These are phyloP conservation scores for Rhagoletis pomonella DNA, from an alignment of 1,140 invertebrate species.

Conservation along the genomic window DNA sequence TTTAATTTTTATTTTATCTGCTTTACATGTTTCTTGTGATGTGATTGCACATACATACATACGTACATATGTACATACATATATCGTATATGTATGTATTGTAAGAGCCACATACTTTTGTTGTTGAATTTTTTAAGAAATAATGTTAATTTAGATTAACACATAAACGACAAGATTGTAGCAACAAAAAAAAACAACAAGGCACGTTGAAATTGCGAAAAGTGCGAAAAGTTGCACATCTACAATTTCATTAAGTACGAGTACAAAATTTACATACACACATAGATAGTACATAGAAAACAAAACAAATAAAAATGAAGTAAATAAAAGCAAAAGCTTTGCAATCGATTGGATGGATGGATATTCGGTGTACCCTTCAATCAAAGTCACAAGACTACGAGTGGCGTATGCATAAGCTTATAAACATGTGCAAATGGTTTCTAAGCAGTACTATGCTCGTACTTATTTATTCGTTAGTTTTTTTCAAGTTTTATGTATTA, in stretches of 20 bases:
- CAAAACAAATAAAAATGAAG: not conserved
- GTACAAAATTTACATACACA: not conserved
- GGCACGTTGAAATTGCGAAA: slow-evolving; percentile 7
- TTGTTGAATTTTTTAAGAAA: not conserved
- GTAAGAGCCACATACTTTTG: no score
- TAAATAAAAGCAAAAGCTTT: not conserved
- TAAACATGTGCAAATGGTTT: no score
- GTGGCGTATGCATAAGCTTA: no score
- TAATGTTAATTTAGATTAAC: slow-evolving; percentile 37
- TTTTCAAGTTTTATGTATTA: no score
- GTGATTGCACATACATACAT: not conserved
- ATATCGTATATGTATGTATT: not conserved
- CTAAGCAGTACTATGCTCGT: no score
- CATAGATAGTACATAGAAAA: no score
- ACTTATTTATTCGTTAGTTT: no score
- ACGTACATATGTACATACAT: not conserved
- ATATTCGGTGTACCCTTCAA: slow-evolving; percentile 14
- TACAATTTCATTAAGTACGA: slow-evolving; percentile 8
- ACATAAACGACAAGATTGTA: not conserved
- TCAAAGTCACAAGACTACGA: slow-evolving; percentile 39
- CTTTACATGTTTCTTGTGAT: slow-evolving; percentile 5
- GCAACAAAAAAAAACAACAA: not conserved
- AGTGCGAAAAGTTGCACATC: slow-evolving; percentile 40
- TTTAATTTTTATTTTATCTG: not conserved
- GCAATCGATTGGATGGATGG: not conserved